phyloP scores from a whole-genome alignment of 2,797 vertebrate species.

The Kryptolebias ocellatus region DNA sequence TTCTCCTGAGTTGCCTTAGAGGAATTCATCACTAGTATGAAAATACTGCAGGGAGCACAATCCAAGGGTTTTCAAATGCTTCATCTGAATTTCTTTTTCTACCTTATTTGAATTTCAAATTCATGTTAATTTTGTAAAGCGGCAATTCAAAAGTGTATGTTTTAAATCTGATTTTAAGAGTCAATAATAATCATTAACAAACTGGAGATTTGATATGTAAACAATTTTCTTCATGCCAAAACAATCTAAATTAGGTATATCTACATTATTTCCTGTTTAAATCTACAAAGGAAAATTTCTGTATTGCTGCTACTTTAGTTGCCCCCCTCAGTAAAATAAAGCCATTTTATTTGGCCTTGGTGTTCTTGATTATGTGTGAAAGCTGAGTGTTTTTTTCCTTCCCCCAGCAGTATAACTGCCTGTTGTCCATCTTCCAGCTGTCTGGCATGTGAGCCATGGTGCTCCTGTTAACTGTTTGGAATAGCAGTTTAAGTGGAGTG shows the following conservation, averaged over 20 bases:
- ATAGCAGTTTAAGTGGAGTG: constrained; percentile 75
- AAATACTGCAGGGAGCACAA: constrained; percentile 68
- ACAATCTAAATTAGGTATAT: neutral
- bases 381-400: constrained; percentile 32
- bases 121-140: constrained; percentile 21
- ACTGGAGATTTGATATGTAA: neutral
- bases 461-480: constrained; percentile 68
- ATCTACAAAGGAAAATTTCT: neutral
- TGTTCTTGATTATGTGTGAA: constrained; percentile 40
- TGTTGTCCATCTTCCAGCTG: constrained; percentile 62
- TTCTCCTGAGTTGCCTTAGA: constrained; percentile 74
- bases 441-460: constrained; percentile 40
- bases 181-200: neutral
- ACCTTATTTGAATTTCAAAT: constrained; percentile 25
- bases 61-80: constrained; percentile 64
- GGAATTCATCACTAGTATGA: constrained; percentile 63
- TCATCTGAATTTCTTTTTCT: constrained; percentile 59
- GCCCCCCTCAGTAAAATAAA: constrained; percentile 33
- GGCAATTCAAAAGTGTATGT: constrained; percentile 10
- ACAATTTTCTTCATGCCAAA: neutral
- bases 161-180: constrained; percentile 18
- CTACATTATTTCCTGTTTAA: neutral
- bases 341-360: constrained; percentile 39
- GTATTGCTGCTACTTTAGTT: constrained; percentile 9
- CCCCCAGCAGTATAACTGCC: neutral